Percentiles rank a stretch among this genome's conserved stretches.
Evolutionary conservation across 2,888 invertebrate species (phyloP).

Genomic region (Steinernema hermaphroditum): DNA sequence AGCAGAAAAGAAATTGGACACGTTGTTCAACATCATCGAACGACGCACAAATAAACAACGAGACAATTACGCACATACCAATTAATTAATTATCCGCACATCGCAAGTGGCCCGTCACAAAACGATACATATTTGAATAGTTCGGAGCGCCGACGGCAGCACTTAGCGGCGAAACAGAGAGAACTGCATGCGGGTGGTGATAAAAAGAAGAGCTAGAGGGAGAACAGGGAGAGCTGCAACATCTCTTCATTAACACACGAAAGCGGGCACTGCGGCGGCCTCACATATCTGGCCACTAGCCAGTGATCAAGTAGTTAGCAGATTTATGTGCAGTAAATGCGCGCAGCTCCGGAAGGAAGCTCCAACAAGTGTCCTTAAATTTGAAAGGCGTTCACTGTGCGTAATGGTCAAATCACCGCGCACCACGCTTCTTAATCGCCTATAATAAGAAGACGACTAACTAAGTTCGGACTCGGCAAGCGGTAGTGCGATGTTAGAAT

Average conservation of each 20-base stretch:
- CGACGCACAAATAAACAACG: background rate
- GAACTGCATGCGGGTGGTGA: background rate
- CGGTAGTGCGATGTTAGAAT: no score
- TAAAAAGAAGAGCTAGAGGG: no score
- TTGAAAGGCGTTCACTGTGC: background rate
- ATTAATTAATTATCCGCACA: conserved; percentile 30
- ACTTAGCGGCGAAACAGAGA: conserved; percentile 9
- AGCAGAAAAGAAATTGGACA: no score
- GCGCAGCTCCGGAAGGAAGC: conserved; percentile 17
- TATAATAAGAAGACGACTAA: no score
- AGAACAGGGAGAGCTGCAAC: background rate
- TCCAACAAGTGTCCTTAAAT: conserved; percentile 26
- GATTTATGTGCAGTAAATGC: conserved; percentile 27
- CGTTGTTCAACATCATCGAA: background rate
- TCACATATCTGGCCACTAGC: background rate
- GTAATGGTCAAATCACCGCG: background rate
- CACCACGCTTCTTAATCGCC: background rate
- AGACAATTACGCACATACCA: conserved; percentile 26
- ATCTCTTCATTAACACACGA: conserved; percentile 28
- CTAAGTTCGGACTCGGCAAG: no score
- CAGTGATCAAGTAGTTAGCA: conserved; percentile 29
- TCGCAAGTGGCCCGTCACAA: conserved; percentile 30
- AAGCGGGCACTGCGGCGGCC: background rate
- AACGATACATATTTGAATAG: conserved; percentile 31
- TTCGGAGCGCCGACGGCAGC: background rate